These are phyloP conservation scores for Gephyroberyx darwinii DNA, from an alignment of 2,797 vertebrate genomes.

Conservation along the genomic window DNA sequence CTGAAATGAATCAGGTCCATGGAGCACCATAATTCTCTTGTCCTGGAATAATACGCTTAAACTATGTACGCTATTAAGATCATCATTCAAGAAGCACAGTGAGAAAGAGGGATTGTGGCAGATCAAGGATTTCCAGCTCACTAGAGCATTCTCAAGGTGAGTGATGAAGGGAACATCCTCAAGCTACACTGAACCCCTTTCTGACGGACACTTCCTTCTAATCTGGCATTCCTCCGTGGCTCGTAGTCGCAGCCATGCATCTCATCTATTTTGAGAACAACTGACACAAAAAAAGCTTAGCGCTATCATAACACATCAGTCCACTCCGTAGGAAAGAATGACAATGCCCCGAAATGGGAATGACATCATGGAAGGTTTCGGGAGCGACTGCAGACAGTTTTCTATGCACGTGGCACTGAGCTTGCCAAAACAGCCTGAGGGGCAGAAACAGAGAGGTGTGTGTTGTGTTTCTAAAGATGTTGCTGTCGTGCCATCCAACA, in stretches of 20 bases:
- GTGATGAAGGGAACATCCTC: slow-evolving; percentile 51
- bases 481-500: slow-evolving; percentile 10
- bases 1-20: background rate
- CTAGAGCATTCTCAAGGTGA: slow-evolving; percentile 39
- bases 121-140: slow-evolving; percentile 32
- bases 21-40: slow-evolving; percentile 6
- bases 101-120: background rate
- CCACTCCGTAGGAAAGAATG: slow-evolving; percentile 22
- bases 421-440: slow-evolving; percentile 35
- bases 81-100: slow-evolving; percentile 7
- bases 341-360: slow-evolving; percentile 30
- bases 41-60: slow-evolving; percentile 36
- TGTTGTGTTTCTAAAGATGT: background rate
- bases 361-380: slow-evolving; percentile 50
- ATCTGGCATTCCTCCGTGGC: slow-evolving; percentile 35
- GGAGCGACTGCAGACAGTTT: slow-evolving; percentile 13
- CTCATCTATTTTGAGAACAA: slow-evolving; percentile 12
- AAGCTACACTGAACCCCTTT: slow-evolving; percentile 22
- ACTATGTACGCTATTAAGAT: slow-evolving; percentile 17
- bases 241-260: slow-evolving; percentile 28
- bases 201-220: slow-evolving; percentile 40
- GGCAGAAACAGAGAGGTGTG: slow-evolving; percentile 5
- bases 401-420: background rate
- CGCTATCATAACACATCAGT: slow-evolving; percentile 23
- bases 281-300: slow-evolving; percentile 12